A percentile compares a stretch with the other conserved stretches of the same genome.
Conservation (phyloP, 2,888 invertebrate species). For the Eretmocerus hayati region DNA sequence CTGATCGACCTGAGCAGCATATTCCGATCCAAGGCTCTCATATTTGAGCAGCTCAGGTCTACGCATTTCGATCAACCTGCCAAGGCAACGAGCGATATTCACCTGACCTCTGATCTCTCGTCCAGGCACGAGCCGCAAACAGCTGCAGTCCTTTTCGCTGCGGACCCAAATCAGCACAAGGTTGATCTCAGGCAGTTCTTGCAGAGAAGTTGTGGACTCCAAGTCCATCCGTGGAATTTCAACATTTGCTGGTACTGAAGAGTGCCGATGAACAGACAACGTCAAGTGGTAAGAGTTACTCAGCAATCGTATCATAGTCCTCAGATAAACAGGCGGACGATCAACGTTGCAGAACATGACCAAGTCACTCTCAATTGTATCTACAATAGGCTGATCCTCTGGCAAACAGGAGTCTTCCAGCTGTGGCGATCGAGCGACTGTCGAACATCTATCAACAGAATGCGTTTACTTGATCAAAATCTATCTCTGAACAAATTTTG, state of each 20-base stretch:
- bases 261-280: constrained; percentile 35
- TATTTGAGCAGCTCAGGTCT: constrained; percentile 33
- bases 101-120: constrained; percentile 37
- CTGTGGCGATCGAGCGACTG: not conserved
- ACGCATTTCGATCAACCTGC: constrained; percentile 37
- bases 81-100: constrained; percentile 41
- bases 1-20: constrained; percentile 36
- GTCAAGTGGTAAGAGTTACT: constrained; percentile 25
- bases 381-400: not conserved
- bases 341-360: constrained; percentile 42
- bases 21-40: constrained; percentile 33
- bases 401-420: not conserved
- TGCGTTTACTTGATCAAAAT: too few relatives aligned
- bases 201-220: not conserved
- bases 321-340: constrained; percentile 38
- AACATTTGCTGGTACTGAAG: constrained; percentile 21
- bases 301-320: constrained; percentile 32
- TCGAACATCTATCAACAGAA: constrained; percentile 12
- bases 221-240: not conserved
- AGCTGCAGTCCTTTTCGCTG: not conserved
- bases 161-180: constrained; percentile 12
- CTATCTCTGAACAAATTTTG: too few relatives aligned
- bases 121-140: constrained; percentile 1
- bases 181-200: constrained; percentile 4
- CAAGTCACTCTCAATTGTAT: too few relatives aligned